Evolutionary conservation across 2,888 invertebrate species (phyloP), one percentile per base, ranked within the genome.

Genomic region (Alsophila aescularia): DNA sequence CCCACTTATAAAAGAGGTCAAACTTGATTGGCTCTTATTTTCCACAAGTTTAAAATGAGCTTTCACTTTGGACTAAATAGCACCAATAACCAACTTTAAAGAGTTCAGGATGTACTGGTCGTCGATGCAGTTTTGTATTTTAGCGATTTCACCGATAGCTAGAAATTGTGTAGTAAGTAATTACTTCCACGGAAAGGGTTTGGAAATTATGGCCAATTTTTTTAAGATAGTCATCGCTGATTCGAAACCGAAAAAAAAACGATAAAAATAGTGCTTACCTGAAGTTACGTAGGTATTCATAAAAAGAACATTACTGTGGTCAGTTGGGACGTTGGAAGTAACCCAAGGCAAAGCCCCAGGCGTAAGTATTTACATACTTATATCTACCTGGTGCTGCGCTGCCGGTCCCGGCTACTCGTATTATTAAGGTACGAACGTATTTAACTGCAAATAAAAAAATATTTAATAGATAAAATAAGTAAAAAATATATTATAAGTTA

Each of bases 151-250:
- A 13, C 21, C 34, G 45, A 52, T 57, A 55, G 52, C 51, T 57
- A 55, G 35, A 48, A 56, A 53, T 54, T 43, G 9, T 31, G 50
- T 40, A n/a, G n/a, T n/a, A n/a, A n/a, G n/a, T n/a, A 51, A 43
- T 42, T 52, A 62, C 42, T 49, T 10, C n/a, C 37, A 57, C 41
- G 52, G 27, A 45, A 52, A 48, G 49, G 57, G 52, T 51, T 57
- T 24, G 15, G n/a, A 42, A 43, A 48, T 48, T 37, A 54, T 37
- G 18, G 34, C 10, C 16, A 27, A 0, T 32, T 55, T 50, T 55
- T 13, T 10, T 15, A 24, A 39, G 50, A 51, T 51, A 43, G 36
- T 9, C 36, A 51, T 51, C 42, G 36, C 27, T 51, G 50, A 51
- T 13, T 51, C 42, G n/a, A n/a, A 51, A n/a, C 31, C 12, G 41